Evolutionary conservation across 2,888 invertebrate genomes (phyloP), one percentile per base, ranked within the genome.

Genomic region (Dolichopus griseipennis): DNA sequence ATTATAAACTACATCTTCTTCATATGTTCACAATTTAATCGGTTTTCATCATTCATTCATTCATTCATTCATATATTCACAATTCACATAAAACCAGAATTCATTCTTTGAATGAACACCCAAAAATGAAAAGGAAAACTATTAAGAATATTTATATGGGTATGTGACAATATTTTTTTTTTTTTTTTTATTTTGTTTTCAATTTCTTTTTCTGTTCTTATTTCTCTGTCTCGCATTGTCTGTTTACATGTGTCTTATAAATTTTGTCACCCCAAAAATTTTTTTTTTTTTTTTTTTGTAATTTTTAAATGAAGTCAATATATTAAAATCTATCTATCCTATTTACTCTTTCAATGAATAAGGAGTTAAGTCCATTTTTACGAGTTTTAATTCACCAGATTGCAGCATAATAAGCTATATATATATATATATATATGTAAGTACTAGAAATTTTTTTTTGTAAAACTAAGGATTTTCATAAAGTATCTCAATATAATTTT

Each of bases 21-120:
- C 52, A 52, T 52, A 52, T 52, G 52, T 52, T 52, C 52, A 52
- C 52, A 52, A 52, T 52, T 52, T 52, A 52, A 52, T 52, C 52
- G 52, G 52, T 52, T 52, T 52, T 52, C 52, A 52, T 52, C 18
- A 52, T 41, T 9, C 8, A 12, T 41, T 12, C 15, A 41, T 41
- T 52, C 18, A 52, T 41, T 9, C 8, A 12, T 41, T 12, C 15
- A 41, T 41, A n/a, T n/a, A n/a, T n/a, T n/a, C n/a, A n/a, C n/a
- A n/a, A 41, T 12, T 9, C 8, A 41, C 41, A 5, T 41, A 7
- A 15, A 41, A 15, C 41, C 41, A 41, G 41, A 9, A 41, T 15
- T 41, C 8, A 9, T 9, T 9, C 15, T 41, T 41, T 15, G 15
- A 12, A 41, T 41, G 15, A 12, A 41, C 18, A 52, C 2, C 15